Conservation (phyloP, 2,888 invertebrate species). For the Mesorhabditis spiculigera region DNA sequence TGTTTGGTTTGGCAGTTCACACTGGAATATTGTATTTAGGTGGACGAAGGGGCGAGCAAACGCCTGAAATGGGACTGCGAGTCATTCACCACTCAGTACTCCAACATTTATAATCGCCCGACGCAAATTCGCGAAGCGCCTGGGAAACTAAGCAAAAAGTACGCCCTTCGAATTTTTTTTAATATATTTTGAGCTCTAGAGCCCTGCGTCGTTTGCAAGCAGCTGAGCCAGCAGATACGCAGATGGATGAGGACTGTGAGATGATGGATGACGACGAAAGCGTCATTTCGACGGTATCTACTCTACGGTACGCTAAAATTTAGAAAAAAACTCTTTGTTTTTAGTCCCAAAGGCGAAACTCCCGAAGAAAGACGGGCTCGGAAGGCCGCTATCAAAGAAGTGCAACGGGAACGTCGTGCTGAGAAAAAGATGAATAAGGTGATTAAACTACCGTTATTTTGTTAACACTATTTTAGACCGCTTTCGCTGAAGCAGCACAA, state of each 20-base stretch:
- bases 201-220: conserved; percentile 36
- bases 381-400: conserved; percentile 77
- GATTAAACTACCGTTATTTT: background rate
- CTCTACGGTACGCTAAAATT: conserved; percentile 22
- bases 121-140: conserved; percentile 70
- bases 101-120: conserved; percentile 87
- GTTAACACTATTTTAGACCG: background rate
- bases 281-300: conserved; percentile 21
- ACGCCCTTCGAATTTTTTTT: background rate
- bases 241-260: conserved; percentile 26
- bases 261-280: conserved; percentile 23
- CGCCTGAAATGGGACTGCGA: conserved; percentile 55
- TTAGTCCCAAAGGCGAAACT: conserved; percentile 73
- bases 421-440: conserved; percentile 49
- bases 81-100: conserved; percentile 70
- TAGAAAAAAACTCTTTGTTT: conserved; percentile 12
- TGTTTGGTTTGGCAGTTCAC: background rate
- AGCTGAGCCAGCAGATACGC: conserved; percentile 18
- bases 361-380: conserved; percentile 76
- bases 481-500: background rate
- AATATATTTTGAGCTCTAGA: conserved; percentile 6
- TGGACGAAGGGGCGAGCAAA: conserved; percentile 32
- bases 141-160: conserved; percentile 5
- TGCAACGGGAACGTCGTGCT: conserved; percentile 64
- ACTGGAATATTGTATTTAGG: conserved; percentile 12